Evolutionary conservation across 2,797 vertebrate species (phyloP).

Genomic region (Coendou prehensilis): DNA sequence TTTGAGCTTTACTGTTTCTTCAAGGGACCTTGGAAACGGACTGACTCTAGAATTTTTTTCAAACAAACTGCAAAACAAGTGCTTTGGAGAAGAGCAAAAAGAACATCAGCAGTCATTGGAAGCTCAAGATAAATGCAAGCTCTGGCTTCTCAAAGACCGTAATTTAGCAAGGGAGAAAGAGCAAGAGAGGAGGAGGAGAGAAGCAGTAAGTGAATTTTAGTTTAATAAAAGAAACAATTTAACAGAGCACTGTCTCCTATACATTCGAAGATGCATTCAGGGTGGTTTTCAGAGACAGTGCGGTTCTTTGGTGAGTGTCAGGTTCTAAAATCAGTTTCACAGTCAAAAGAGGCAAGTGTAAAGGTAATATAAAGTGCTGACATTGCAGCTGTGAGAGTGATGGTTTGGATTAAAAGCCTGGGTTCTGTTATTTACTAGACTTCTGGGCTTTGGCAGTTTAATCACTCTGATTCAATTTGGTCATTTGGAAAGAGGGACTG

Average conservation of each 20-base stretch:
- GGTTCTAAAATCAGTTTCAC: constrained; percentile 13
- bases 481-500: constrained; percentile 12
- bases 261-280: background rate
- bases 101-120: constrained; percentile 63
- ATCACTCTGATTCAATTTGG: background rate
- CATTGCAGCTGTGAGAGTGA: background rate
- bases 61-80: constrained; percentile 82
- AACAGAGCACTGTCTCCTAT: background rate
- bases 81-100: constrained; percentile 73
- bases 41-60: constrained; percentile 61
- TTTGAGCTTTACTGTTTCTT: constrained; percentile 67
- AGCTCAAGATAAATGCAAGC: constrained; percentile 70
- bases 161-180: constrained; percentile 93
- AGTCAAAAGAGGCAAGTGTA: background rate
- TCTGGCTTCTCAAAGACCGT: constrained; percentile 86
- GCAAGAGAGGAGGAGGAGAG: constrained; percentile 94
- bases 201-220: constrained; percentile 91
- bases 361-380: background rate
- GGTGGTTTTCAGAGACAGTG: background rate
- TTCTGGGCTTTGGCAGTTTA: background rate
- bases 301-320: background rate
- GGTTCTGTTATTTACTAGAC: constrained; percentile 19
- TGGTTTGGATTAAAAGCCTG: background rate
- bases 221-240: background rate
- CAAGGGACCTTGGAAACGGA: constrained; percentile 77